phyloP scores from a whole-genome alignment of 2,888 invertebrate species.

The Drosophila anceps region DNA sequence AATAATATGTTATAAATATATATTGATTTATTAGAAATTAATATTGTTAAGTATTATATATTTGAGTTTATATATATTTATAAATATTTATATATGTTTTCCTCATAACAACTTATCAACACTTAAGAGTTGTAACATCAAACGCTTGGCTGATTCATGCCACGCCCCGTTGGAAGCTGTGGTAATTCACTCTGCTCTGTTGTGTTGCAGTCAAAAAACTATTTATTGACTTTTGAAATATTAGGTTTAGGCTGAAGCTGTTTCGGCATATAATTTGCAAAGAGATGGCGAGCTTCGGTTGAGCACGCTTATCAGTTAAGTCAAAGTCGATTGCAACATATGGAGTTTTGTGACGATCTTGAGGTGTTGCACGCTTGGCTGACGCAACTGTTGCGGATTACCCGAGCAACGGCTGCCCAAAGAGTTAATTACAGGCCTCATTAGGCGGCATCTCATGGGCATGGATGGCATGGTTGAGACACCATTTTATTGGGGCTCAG shows the following conservation, averaged over 20 bases:
- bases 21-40: no score
- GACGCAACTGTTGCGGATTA: conserved; percentile 31
- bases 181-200: neutral
- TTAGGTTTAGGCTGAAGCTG: neutral
- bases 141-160: conserved; percentile 2
- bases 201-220: neutral
- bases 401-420: conserved; percentile 17
- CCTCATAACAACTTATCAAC: neutral
- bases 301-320: conserved; percentile 14
- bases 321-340: neutral
- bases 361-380: conserved; percentile 38
- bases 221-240: conserved; percentile 11
- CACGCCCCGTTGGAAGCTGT: neutral
- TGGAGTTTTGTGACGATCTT: conserved; percentile 4
- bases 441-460: conserved; percentile 46
- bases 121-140: neutral
- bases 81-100: neutral
- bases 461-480: neutral
- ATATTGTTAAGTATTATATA: no score
- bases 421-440: conserved; percentile 66
- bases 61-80: no score
- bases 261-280: neutral
- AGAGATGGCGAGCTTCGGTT: neutral
- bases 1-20: no score
- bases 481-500: conserved; percentile 5